These are phyloP conservation scores for Nebria salina DNA, from an alignment of 2,888 invertebrate species.

Conservation along the genomic window DNA sequence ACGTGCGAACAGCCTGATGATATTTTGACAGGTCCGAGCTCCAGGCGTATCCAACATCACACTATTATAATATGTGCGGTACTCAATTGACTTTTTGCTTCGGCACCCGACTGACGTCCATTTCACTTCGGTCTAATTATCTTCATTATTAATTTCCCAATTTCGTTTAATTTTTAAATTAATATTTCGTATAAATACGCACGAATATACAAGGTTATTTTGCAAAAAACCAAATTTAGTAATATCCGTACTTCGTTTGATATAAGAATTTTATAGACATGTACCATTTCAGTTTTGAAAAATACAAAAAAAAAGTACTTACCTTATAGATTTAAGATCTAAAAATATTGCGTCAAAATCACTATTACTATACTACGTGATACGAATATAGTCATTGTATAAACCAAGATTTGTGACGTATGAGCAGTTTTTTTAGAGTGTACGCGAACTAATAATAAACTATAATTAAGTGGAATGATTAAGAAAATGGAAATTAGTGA, in stretches of 20 bases:
- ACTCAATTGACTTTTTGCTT: neutral
- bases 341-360: too few relatives aligned
- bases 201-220: too few relatives aligned
- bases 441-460: neutral
- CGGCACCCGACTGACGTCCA: neutral
- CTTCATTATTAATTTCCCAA: neutral
- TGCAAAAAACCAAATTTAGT: too few relatives aligned
- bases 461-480: slow-evolving; percentile 9
- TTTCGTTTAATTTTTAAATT: neutral
- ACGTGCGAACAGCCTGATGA: slow-evolving; percentile 23
- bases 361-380: neutral
- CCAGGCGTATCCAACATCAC: slow-evolving; percentile 8
- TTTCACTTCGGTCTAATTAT: neutral
- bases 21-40: slow-evolving; percentile 18
- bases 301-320: too few relatives aligned
- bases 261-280: too few relatives aligned
- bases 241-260: too few relatives aligned
- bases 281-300: too few relatives aligned
- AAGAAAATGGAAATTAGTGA: slow-evolving; percentile 6
- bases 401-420: neutral
- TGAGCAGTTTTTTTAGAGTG: neutral
- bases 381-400: neutral
- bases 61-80: neutral
- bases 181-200: neutral
- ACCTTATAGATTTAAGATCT: too few relatives aligned